Conservation (phyloP, 2,888 invertebrate genomes). For the Lepidochrysops patricia region DNA sequence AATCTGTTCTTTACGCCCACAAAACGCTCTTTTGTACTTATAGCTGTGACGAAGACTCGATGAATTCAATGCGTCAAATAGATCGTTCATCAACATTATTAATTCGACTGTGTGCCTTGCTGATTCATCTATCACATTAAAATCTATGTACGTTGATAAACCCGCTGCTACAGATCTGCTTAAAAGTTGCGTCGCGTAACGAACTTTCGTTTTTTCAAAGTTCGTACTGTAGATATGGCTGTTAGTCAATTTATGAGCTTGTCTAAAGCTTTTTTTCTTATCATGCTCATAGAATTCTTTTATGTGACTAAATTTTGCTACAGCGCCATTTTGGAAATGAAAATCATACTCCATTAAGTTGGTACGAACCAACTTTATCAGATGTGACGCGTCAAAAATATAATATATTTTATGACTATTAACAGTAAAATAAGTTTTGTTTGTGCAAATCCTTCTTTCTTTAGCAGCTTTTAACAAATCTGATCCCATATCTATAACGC, state of each 20-base stretch:
- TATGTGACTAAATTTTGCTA: constrained; percentile 32
- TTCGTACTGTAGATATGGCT: no score
- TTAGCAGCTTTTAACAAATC: constrained; percentile 22
- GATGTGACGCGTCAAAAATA: constrained; percentile 31
- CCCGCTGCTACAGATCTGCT: constrained; percentile 32
- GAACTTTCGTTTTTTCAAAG: constrained; percentile 29
- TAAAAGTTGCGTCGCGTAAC: constrained; percentile 30
- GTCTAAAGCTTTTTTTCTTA: constrained; percentile 22
- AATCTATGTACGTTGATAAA: constrained; percentile 23
- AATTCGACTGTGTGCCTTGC: constrained; percentile 21
- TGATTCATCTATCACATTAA: constrained; percentile 18
- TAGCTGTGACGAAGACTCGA: constrained; percentile 14
- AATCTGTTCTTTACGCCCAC: constrained; percentile 21
- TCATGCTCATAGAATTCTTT: constrained; percentile 26
- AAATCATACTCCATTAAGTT: constrained; percentile 28
- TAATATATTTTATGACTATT: constrained; percentile 30
- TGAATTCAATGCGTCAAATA: constrained; percentile 25
- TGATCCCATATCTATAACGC: constrained; percentile 21
- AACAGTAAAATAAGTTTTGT: constrained; percentile 29
- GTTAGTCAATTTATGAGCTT: constrained; percentile 31
- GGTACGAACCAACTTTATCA: constrained; percentile 30
- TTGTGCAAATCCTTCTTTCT: constrained; percentile 22
- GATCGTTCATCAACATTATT: constrained; percentile 22
- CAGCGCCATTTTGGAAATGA: constrained; percentile 23
- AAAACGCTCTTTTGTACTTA: constrained; percentile 14